phyloP scores from a whole-genome alignment of 2,888 invertebrate genomes.

The Acleris sparsana region DNA sequence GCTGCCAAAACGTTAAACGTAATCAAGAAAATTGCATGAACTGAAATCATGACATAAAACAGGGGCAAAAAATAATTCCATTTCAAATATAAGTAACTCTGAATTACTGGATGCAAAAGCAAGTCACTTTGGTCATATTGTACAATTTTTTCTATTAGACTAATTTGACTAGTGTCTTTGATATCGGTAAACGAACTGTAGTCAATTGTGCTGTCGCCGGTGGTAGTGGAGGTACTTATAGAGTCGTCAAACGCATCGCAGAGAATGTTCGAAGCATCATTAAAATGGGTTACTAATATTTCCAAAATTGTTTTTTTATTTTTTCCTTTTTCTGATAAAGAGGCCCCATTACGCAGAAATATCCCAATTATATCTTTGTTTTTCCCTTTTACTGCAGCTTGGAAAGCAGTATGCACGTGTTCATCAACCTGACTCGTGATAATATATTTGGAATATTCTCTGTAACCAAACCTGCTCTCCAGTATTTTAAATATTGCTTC shows the following conservation, averaged over 20 bases:
- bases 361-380: too few relatives aligned
- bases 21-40: constrained; percentile 5
- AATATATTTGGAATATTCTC: too few relatives aligned
- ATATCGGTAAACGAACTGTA: not conserved
- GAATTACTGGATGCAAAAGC: constrained; percentile 11
- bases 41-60: not conserved
- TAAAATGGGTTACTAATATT: too few relatives aligned
- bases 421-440: too few relatives aligned
- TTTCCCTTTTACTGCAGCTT: too few relatives aligned
- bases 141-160: constrained; percentile 13
- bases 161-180: constrained; percentile 5
- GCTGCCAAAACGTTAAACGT: constrained; percentile 4
- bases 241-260: not conserved
- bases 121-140: constrained; percentile 6
- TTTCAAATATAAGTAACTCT: constrained; percentile 10
- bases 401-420: too few relatives aligned
- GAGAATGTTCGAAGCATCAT: too few relatives aligned
- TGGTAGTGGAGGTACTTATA: not conserved
- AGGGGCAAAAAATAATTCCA: constrained; percentile 4
- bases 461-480: too few relatives aligned
- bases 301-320: too few relatives aligned
- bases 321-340: too few relatives aligned
- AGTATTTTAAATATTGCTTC: too few relatives aligned
- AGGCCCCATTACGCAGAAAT: too few relatives aligned
- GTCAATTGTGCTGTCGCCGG: not conserved